Evolutionary conservation across 2,113 vertebrate genomes (phyloP).

Genomic region (Diadophis punctatus): DNA sequence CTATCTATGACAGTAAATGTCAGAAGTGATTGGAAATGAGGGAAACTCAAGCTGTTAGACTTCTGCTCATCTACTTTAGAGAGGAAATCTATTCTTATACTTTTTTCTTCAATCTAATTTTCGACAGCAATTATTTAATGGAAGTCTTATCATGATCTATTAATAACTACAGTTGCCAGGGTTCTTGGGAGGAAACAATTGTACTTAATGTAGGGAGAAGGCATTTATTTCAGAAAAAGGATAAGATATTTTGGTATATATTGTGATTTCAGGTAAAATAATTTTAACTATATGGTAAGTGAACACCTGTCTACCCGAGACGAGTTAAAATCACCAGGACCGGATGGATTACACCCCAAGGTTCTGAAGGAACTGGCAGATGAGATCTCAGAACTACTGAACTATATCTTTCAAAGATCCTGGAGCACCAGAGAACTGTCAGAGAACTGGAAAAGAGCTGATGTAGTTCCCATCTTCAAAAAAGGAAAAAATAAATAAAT

Average conservation of each 20-base stretch:
- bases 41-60: neutral
- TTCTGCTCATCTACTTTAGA: neutral
- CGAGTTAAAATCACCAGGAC: too few species aligned
- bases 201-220: neutral
- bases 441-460: too few species aligned
- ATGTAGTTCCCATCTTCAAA: too few species aligned
- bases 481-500: too few species aligned
- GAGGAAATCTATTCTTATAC: neutral
- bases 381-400: too few species aligned
- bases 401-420: too few species aligned
- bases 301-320: too few species aligned
- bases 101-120: neutral
- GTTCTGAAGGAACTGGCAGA: too few species aligned
- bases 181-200: neutral
- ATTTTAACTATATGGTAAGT: neutral
- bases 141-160: neutral
- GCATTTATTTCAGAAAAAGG: neutral
- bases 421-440: too few species aligned
- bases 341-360: too few species aligned
- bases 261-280: neutral
- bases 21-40: neutral
- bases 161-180: neutral
- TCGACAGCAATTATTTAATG: neutral
- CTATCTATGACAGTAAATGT: neutral
- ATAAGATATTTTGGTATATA: neutral